Base-by-base conservation (phyloP, 2,888 invertebrate species). In the Iphiclides podalirius region DNA sequence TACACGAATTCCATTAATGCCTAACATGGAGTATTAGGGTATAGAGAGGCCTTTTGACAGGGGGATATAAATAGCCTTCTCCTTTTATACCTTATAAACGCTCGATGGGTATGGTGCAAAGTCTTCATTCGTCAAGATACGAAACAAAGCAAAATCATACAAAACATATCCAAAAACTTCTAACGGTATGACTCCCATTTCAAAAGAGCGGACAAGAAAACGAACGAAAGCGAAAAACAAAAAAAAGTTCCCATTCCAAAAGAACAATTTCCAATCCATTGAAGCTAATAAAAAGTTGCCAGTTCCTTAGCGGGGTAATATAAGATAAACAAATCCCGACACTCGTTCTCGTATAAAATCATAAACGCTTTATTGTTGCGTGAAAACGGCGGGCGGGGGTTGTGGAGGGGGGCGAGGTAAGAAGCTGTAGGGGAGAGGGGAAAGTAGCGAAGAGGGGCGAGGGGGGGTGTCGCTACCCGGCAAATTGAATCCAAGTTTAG, bases 401-500 rank as follows among this genome's bases (percentile, higher is more conserved):
- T 13, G 37, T 11, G 36, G 37, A 8, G n/a, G 38, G 37, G 15
- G 20, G 13, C 3, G 47, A 41, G 1, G 33, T n/a, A 14, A n/a
- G 7, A 11, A 12, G 28, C 23, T 13, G 20, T 9, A 28, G 40
- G 54, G 59, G 63, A 58, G 45, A 36, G 57, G 31, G 31, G n/a
- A n/a, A n/a, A n/a, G n/a, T n/a, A n/a, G n/a, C n/a, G n/a, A n/a
- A 11, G 31, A n/a, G 31, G 31, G n/a, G 31, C 11, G 31, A n/a
- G 26, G 12, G 26, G 12, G 20, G 20, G 20, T 3, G 20, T 6
- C 57, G 35, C 63, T 66, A 59, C 66, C 75, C 74, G 56, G 68
- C 72, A 73, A 79, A 84, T 82, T 77, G 81, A 78, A 81, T 79
- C 68, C 70, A 83, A 85, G 77, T 86, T 82, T 67, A 61, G 66